These are phyloP conservation scores for Drosophila lacteicornis DNA, from an alignment of 1,140 invertebrate genomes.

Conservation along the genomic window DNA sequence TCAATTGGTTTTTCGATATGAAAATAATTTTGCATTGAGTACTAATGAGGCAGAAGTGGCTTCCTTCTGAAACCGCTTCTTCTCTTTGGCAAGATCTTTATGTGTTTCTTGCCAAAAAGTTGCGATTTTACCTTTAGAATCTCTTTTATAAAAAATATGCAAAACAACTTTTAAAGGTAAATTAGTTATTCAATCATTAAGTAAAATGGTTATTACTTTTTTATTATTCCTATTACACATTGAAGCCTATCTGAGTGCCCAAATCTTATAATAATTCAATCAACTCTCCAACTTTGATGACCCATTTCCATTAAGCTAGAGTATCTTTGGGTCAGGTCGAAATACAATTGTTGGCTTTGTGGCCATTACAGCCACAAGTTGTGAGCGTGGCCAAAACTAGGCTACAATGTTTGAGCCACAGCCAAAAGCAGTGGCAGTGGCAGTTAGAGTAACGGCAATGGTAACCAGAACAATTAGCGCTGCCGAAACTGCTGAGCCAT, in stretches of 20 bases:
- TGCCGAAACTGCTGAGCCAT: conserved; percentile 43
- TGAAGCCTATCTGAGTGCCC: too few species aligned
- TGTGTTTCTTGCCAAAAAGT: too few species aligned
- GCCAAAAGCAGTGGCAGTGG: conserved; percentile 12
- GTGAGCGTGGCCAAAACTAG: conserved; percentile 56
- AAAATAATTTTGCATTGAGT: too few species aligned
- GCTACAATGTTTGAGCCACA: conserved; percentile 49
- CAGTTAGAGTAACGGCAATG: conserved; percentile 8
- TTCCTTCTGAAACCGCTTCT: too few species aligned
- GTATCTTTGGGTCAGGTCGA: conserved; percentile 22
- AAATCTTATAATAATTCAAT: not conserved
- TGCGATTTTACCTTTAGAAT: too few species aligned
- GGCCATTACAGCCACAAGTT: conserved; percentile 55
- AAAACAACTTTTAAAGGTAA: too few species aligned
- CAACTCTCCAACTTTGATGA: not conserved
- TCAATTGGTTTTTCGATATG: too few species aligned
- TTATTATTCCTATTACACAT: not conserved
- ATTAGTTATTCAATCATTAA: too few species aligned
- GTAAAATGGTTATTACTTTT: too few species aligned
- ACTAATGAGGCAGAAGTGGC: too few species aligned
- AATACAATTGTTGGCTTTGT: conserved; percentile 14
- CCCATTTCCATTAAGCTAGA: not conserved
- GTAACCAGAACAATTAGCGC: conserved; percentile 54
- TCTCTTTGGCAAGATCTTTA: too few species aligned
- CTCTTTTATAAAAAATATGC: too few species aligned